Percentiles rank a stretch among this genome's conserved stretches.
These are phyloP conservation scores for Schizothorax lantsangensis DNA, from an alignment of 2,797 vertebrate genomes.

Conservation along the genomic window DNA sequence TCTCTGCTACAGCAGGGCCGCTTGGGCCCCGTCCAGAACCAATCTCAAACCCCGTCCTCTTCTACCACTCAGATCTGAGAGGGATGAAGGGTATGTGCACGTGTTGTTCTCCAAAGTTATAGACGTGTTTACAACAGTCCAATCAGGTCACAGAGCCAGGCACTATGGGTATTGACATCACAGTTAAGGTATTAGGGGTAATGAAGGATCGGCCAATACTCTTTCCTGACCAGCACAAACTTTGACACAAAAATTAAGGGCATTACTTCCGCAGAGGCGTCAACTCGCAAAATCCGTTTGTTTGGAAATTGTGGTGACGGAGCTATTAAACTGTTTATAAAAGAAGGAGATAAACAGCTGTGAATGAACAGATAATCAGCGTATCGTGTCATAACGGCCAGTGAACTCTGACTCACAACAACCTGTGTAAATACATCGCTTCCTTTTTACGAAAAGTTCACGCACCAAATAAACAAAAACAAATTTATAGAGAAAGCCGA, in stretches of 20 bases:
- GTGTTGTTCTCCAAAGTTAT: not conserved
- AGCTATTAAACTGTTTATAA: conserved; percentile 41
- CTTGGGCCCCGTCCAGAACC: conserved; percentile 16
- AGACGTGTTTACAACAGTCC: not conserved
- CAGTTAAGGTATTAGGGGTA: not conserved
- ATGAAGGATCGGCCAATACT: conserved; percentile 7
- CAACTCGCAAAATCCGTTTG: conserved; percentile 9
- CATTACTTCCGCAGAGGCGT: not conserved
- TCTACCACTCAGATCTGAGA: conserved; percentile 20
- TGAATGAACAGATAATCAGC: conserved; percentile 63
- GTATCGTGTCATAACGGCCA: conserved; percentile 62
- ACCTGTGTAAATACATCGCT: not conserved
- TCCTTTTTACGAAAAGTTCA: not conserved
- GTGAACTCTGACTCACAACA: conserved; percentile 62
- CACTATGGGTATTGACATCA: conserved; percentile 28
- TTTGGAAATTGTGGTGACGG: not conserved
- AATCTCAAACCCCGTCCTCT: conserved; percentile 10
- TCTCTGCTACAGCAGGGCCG: conserved; percentile 19
- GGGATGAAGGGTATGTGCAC: not conserved
- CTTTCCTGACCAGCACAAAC: not conserved
- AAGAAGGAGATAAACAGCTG: conserved; percentile 46
- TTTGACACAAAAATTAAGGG: not conserved
- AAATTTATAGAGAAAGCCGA: not conserved
- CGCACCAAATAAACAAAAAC: not conserved
- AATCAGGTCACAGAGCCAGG: conserved; percentile 6